Base-by-base conservation (phyloP, 2,113 vertebrate species). In the Pedetes capensis region DNA sequence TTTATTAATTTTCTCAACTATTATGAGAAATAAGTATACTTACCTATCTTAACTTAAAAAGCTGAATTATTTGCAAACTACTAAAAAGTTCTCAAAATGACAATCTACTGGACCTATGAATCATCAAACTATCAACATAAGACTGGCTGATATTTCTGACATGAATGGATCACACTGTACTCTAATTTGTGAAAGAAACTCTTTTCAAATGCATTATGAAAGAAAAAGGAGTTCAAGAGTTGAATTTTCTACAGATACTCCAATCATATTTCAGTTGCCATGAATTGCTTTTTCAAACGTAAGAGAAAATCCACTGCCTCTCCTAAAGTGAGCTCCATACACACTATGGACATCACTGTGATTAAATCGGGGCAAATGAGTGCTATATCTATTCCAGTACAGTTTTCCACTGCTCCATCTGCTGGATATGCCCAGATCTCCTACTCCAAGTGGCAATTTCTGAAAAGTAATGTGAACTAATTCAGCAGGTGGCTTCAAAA, bases 361-460 rank as follows among this genome's bases (percentile, higher is more conserved):
- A 95, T 76, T 3, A 18, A 75, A 5, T 72, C 22, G 0, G 23
- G 25, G 64, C 0, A 1, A 63, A 17, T 1, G 51, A 34, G 44
- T 51, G 63, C 16, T 27, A 44, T 18, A 74, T 42, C 22, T 63
- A 47, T 78, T 63, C 82, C 22, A 44, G 22, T 2, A 81, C 91
- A 68, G 85, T 93, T 96, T 95, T 96, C 89, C 94, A 97, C 75
- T 96, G 98, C 98, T 98, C 98, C 98, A 98, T 98, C 98, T 98
- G 98, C 98, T 98, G 98, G 98, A 97, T 89, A 14, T 42, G 97
- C 93, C 78, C 78, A 64, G 95, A 59, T 89, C 91, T 76, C 69
- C 32, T 61, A 85, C 84, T 86, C 74, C 91, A 27, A 95, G 86
- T n/a, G 72, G 2, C 64, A 80, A 88, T 71, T 89, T 96, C 95